Conservation (phyloP, 2,113 vertebrate species). For the Forbesichthys papilliferus region DNA sequence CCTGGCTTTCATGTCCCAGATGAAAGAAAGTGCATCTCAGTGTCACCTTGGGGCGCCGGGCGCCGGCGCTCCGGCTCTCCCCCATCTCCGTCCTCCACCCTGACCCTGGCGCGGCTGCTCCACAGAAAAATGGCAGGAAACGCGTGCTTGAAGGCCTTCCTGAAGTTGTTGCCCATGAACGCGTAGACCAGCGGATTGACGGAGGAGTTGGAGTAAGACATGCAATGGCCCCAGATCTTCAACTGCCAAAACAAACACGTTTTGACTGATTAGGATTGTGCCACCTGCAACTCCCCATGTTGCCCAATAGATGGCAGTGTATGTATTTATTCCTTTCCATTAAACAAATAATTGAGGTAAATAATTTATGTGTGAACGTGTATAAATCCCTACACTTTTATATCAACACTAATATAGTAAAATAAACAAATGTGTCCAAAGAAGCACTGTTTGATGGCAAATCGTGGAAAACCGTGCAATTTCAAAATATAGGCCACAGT, state of each 20-base stretch:
- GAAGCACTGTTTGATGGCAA: too few relatives aligned
- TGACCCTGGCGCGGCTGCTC: conserved; percentile 10
- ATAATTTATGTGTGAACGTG: too few relatives aligned
- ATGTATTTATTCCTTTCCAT: too few relatives aligned
- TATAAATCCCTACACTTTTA: too few relatives aligned
- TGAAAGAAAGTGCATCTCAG: conserved; percentile 75
- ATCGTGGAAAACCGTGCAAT: too few relatives aligned
- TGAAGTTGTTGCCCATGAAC: conserved; percentile 78
- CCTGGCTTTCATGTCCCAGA: conserved; percentile 61
- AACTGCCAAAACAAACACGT: conserved; percentile 34
- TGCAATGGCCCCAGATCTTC: conserved; percentile 78
- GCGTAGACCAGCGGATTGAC: conserved; percentile 73
- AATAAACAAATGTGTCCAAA: too few relatives aligned
- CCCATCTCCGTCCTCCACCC: conserved; percentile 19
- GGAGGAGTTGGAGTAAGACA: conserved; percentile 79
- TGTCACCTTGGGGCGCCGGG: conserved; percentile 43
- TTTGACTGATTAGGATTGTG: too few relatives aligned
- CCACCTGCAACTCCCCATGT: too few relatives aligned
- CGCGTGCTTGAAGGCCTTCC: conserved; percentile 73
- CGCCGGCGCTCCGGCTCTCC: conserved; percentile 13
- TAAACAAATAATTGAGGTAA: too few relatives aligned
- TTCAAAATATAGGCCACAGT: too few relatives aligned
- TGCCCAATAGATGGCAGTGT: too few relatives aligned
- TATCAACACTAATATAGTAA: too few relatives aligned
- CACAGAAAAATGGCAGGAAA: conserved; percentile 66